phyloP scores from a whole-genome alignment of 2,113 vertebrate species.

The Seriola quinqueradiata region DNA sequence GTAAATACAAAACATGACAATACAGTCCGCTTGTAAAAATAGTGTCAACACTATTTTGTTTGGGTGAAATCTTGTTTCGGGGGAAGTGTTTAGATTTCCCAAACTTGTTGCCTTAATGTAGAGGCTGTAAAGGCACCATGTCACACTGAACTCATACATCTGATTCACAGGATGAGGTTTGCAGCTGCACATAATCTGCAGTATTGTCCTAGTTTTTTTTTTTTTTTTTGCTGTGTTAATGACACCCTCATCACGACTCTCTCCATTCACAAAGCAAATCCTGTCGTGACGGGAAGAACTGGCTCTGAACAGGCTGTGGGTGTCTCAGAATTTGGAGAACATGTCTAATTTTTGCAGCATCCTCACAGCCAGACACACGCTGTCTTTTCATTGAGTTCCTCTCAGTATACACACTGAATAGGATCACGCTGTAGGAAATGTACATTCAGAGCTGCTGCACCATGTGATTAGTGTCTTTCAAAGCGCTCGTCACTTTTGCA shows the following conservation, averaged over 20 bases:
- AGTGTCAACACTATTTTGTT: not conserved
- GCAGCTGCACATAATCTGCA: constrained; percentile 79
- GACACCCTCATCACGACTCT: constrained; percentile 79
- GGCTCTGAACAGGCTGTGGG: constrained; percentile 71
- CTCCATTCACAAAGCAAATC: constrained; percentile 80
- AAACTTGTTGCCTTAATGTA: constrained; percentile 17
- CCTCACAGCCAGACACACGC: constrained; percentile 56
- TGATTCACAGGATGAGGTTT: constrained; percentile 61
- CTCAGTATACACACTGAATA: constrained; percentile 42
- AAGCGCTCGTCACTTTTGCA: constrained; percentile 23
- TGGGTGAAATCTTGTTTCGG: constrained; percentile 1
- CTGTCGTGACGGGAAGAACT: constrained; percentile 71
- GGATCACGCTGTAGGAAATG: constrained; percentile 61
- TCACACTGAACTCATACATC: constrained; percentile 40
- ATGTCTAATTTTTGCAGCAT: constrained; percentile 59
- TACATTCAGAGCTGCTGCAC: constrained; percentile 65
- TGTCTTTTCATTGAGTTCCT: constrained; percentile 64
- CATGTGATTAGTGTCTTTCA: constrained; percentile 66
- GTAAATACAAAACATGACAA: constrained; percentile 7
- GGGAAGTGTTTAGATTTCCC: constrained; percentile 34
- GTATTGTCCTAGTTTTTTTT: constrained; percentile 64
- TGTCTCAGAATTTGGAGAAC: constrained; percentile 58
- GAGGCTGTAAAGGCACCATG: constrained; percentile 34
- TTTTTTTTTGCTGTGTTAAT: constrained; percentile 58
- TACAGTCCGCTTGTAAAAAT: not conserved